Base-by-base conservation (phyloP, 2,113 vertebrate species). In the Nycticebus coucang region DNA sequence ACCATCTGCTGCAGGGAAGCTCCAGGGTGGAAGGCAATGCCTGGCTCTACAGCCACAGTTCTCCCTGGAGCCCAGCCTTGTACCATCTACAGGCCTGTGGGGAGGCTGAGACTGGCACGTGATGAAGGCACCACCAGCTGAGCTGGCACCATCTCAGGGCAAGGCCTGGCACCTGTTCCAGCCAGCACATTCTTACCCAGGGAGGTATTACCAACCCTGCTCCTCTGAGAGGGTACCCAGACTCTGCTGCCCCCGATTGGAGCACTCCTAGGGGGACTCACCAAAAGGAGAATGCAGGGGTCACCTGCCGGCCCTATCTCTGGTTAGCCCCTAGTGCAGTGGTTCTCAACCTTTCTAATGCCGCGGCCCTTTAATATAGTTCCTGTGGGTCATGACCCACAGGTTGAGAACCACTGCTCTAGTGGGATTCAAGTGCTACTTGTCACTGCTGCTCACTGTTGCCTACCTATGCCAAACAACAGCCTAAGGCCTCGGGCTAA, bases 351-450 rank as follows among this genome's bases (percentile, higher is more conserved):
- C 45, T 50, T 50, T 50, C 45, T 50, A 50, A 50, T 50, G 8
- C 45, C 45, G 8, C 7, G 8, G 45, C 45, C 45, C 6, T 50
- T 50, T 50, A 50, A 50, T 50, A 50, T 8, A 50, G 45, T 50
- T 50, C 45, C 45, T 50, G 45, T 50, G 45, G 45, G 45, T 50
- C 1, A 8, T 10, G 10, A 50, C 45, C 45, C 45, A 50, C 45
- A 50, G 7, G 45, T 50, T 50, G 45, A 50, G 45, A 50, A 50
- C 45, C 45, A 10, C 45, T 50, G 45, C 45, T 84, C 4, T 95
- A 92, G 92, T 50, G 97, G 68, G 37, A 55, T 94, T 96, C 92
- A 28, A 92, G 98, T 4, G 95, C 95, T 89, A 75, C 93, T 55
- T 69, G 33, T 94, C 97, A 92, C 94, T 96, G 87, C 66, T 4